Conservation (phyloP, 2,888 invertebrate species). For the Drosophila maculinotata region DNA sequence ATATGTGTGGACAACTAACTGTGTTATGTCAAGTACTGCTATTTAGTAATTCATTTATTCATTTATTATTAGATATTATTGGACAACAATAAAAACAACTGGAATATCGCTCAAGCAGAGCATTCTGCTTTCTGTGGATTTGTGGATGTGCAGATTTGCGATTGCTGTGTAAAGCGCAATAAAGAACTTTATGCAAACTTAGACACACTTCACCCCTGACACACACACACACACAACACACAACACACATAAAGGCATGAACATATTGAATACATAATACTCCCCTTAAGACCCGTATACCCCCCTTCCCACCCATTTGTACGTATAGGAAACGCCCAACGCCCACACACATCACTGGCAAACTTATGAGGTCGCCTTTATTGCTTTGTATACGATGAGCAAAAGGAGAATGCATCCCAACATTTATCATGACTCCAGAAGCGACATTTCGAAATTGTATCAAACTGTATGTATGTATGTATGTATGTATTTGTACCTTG, state of each 20-base stretch:
- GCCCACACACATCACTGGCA: constrained; percentile 29
- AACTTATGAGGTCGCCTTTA: constrained; percentile 39
- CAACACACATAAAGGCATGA: neutral
- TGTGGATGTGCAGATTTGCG: constrained; percentile 18
- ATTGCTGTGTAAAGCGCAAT: constrained; percentile 31
- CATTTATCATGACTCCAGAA: constrained; percentile 15
- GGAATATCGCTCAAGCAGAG: constrained; percentile 11
- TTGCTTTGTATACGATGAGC: constrained; percentile 20
- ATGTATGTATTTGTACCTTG: too few relatives aligned
- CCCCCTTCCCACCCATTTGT: too few relatives aligned
- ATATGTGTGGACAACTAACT: too few relatives aligned
- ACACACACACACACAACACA: constrained; percentile 6
- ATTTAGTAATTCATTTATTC: constrained; percentile 30
- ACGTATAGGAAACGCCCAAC: constrained; percentile 32
- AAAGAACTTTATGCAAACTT: constrained; percentile 21
- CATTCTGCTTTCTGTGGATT: constrained; percentile 20
- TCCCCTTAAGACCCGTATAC: neutral
- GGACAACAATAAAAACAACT: constrained; percentile 13
- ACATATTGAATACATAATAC: constrained; percentile 18
- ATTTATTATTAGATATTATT: too few relatives aligned
- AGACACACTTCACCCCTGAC: neutral
- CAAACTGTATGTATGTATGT: too few relatives aligned
- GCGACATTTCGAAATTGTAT: constrained; percentile 5
- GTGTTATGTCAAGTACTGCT: too few relatives aligned
- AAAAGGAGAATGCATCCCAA: constrained; percentile 16